A percentile compares a stretch with the other conserved stretches of the same genome.
These are phyloP conservation scores for Standfussiana lucernea DNA, from an alignment of 2,888 invertebrate genomes.

Conservation along the genomic window DNA sequence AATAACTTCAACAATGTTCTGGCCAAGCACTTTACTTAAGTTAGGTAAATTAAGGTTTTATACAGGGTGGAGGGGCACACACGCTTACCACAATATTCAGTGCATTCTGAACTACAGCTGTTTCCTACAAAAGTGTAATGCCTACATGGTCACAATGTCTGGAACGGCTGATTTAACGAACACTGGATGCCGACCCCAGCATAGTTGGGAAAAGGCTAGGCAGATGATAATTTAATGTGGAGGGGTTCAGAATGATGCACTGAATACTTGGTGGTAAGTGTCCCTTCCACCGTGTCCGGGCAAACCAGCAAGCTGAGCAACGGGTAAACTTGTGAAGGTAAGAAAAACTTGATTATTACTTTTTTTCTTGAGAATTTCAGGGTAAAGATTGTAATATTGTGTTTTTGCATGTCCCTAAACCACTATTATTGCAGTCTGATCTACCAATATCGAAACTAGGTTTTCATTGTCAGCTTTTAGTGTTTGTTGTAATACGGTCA, in stretches of 20 bases:
- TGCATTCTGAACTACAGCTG: no score
- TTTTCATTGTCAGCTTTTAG: background rate
- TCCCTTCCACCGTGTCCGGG: background rate
- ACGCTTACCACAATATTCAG: no score
- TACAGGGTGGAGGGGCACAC: no score
- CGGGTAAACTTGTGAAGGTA: conserved; percentile 5
- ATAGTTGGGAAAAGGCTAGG: no score
- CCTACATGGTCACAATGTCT: no score
- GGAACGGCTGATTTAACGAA: no score
- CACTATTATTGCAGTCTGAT: background rate
- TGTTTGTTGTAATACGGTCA: background rate
- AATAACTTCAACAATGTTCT: conserved; percentile 34
- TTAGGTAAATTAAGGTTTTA: conserved; percentile 42
- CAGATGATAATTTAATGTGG: no score
- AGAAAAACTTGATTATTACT: conserved; percentile 32
- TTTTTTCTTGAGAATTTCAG: background rate
- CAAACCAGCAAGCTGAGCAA: background rate
- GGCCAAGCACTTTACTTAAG: conserved; percentile 10
- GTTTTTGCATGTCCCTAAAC: background rate
- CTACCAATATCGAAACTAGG: background rate
- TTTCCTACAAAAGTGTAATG: no score
- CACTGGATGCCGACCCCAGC: no score
- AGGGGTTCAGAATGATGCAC: no score
- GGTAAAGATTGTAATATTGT: background rate
- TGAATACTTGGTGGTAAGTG: no score